Evolutionary conservation across 2,888 invertebrate species (phyloP).

Genomic region (Erannis defoliaria): DNA sequence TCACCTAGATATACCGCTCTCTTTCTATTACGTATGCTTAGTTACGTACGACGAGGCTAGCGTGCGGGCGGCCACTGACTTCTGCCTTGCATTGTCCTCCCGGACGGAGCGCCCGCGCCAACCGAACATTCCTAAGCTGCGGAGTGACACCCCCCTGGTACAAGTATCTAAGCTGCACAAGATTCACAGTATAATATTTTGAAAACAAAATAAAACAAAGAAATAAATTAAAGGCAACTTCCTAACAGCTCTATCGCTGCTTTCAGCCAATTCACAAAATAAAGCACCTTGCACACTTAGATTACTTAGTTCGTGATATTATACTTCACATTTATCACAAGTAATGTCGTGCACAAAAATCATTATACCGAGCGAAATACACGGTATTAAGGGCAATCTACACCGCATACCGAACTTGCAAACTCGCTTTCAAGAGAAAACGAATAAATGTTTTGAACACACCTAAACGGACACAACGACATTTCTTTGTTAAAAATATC

Average conservation of each 20-base stretch:
- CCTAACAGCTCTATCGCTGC: conserved; percentile 11
- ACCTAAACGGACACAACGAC: conserved; percentile 2
- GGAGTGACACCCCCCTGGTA: no score
- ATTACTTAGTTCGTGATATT: conserved; percentile 24
- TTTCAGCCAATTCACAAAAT: conserved; percentile 21
- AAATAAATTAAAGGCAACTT: background rate
- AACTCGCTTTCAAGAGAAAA: conserved; percentile 35
- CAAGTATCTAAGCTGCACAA: no score
- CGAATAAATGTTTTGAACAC: background rate
- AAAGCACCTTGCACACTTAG: conserved; percentile 16
- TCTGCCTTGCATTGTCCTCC: no score
- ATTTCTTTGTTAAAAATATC: no score
- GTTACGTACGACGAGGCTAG: no score
- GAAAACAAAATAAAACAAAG: background rate
- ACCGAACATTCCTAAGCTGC: no score
- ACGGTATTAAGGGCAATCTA: conserved; percentile 47
- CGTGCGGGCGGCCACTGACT: no score
- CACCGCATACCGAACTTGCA: conserved; percentile 41
- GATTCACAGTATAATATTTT: no score
- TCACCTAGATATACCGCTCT: no score
- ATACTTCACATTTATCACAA: conserved; percentile 38
- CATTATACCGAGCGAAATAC: conserved; percentile 40
- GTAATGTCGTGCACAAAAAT: conserved; percentile 47
- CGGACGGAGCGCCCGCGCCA: no score
- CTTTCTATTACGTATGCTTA: no score